Evolutionary conservation across 2,888 invertebrate species (phyloP).

Genomic region (Synergus itoensis): DNA sequence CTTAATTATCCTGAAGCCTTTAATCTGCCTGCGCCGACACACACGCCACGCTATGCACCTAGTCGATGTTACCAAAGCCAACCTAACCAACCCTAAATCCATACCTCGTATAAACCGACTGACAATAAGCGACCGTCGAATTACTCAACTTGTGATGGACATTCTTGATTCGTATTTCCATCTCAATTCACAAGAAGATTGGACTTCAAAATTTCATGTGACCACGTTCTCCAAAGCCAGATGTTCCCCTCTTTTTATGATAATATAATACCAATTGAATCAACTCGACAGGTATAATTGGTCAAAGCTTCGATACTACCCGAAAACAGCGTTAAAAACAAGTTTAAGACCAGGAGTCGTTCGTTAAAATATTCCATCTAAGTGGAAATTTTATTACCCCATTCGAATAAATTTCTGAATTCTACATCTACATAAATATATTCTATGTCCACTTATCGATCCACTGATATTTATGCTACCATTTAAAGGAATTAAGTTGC

Average conservation of each 20-base stretch:
- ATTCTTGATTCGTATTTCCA: conserved; percentile 14
- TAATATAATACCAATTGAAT: neutral
- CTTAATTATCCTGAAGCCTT: conserved; percentile 76
- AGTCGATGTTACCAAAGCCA: conserved; percentile 40
- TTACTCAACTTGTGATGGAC: conserved; percentile 20
- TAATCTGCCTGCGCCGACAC: conserved; percentile 75
- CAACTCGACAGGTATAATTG: neutral
- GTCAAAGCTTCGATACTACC: neutral
- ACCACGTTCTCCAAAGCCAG: neutral
- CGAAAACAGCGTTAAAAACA: neutral
- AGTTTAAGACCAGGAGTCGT: neutral
- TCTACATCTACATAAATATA: neutral
- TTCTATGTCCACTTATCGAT: conserved; percentile 7
- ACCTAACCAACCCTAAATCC: conserved; percentile 29
- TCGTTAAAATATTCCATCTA: neutral
- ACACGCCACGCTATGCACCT: conserved; percentile 66
- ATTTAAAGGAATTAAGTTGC: conserved; percentile 15
- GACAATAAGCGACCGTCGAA: conserved; percentile 36
- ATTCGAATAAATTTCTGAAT: neutral
- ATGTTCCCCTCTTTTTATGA: neutral
- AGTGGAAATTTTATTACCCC: neutral
- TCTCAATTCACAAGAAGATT: conserved; percentile 10
- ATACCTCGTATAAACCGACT: conserved; percentile 29
- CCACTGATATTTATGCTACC: conserved; percentile 4
- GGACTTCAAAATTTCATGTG: neutral